A percentile compares a stretch with the other conserved stretches of the same genome.
These are phyloP conservation scores for Chunga burmeisteri DNA, from an alignment of 2,113 vertebrate genomes.

Conservation along the genomic window DNA sequence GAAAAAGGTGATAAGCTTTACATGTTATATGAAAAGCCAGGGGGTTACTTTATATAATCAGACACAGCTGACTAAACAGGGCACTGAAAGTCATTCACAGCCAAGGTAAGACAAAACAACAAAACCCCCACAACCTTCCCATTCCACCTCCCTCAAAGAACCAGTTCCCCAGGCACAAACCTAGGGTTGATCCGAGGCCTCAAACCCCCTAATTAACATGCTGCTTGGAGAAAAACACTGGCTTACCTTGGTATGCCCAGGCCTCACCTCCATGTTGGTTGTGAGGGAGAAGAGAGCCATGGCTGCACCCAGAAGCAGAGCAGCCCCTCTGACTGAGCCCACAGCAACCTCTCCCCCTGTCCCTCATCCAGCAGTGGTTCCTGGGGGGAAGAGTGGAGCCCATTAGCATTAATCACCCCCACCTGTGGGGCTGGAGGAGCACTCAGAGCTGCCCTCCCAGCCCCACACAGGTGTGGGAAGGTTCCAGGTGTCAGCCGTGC, in stretches of 20 bases:
- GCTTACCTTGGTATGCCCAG: fast-evolving
- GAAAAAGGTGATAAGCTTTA: slow-evolving; percentile 43
- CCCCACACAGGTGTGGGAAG: not conserved
- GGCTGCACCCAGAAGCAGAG: fast-evolving
- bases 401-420: not conserved
- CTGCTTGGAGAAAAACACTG: fast-evolving
- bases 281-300: fast-evolving
- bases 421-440: not conserved
- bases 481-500: not conserved
- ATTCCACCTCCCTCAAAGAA: not conserved
- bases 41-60: slow-evolving; percentile 16
- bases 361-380: fast-evolving
- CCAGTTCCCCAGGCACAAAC: not conserved
- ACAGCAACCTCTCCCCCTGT: fast-evolving
- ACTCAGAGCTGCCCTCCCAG: fast-evolving
- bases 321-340: fast-evolving
- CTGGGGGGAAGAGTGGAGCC: not conserved
- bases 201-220: not conserved
- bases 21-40: slow-evolving; percentile 10
- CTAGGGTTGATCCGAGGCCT: not conserved
- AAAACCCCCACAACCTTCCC: not conserved
- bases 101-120: not conserved
- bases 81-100: not conserved
- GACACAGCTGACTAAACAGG: slow-evolving; percentile 56
- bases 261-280: fast-evolving